phyloP scores from a whole-genome alignment of 2,797 vertebrate genomes.

The Danio albolineatus region DNA sequence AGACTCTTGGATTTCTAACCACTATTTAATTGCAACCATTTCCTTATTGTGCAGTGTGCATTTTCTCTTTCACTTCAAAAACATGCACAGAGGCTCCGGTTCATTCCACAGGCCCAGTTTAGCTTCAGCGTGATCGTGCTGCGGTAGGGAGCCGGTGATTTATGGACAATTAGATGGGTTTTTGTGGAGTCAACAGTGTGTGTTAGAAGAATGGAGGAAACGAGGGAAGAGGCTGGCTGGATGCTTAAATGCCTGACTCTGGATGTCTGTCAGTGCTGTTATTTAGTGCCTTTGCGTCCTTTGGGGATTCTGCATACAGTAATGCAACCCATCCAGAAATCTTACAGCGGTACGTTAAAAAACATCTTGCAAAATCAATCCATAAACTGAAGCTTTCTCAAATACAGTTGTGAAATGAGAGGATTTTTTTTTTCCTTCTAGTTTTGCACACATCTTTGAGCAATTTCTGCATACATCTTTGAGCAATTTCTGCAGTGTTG shows the following conservation, averaged over 20 bases:
- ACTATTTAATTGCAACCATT: constrained; percentile 23
- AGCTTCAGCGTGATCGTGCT: not conserved
- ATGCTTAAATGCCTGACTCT: not conserved
- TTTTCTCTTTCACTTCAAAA: constrained; percentile 7
- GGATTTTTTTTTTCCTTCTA: not conserved
- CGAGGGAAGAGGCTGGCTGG: constrained; percentile 8
- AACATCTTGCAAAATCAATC: not conserved
- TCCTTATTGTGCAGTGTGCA: constrained; percentile 67
- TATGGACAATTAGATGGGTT: constrained; percentile 29
- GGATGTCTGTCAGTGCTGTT: constrained; percentile 26
- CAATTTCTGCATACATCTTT: not conserved
- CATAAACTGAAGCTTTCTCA: not conserved
- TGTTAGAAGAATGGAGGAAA: not conserved
- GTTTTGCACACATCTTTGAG: not conserved
- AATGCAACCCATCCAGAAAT: not conserved
- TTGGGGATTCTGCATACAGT: not conserved
- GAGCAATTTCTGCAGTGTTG: not conserved
- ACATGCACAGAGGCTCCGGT: not conserved
- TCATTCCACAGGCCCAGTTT: constrained; percentile 15
- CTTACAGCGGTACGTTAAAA: not conserved
- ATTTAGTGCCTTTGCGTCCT: constrained; percentile 11
- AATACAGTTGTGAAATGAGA: not conserved
- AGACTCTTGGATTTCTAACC: constrained; percentile 65
- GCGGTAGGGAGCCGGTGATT: constrained; percentile 24
- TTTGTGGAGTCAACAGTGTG: constrained; percentile 43